Evolutionary conservation across 2,797 vertebrate genomes (phyloP).

Genomic region (Phrynocephalus vlangalii): DNA sequence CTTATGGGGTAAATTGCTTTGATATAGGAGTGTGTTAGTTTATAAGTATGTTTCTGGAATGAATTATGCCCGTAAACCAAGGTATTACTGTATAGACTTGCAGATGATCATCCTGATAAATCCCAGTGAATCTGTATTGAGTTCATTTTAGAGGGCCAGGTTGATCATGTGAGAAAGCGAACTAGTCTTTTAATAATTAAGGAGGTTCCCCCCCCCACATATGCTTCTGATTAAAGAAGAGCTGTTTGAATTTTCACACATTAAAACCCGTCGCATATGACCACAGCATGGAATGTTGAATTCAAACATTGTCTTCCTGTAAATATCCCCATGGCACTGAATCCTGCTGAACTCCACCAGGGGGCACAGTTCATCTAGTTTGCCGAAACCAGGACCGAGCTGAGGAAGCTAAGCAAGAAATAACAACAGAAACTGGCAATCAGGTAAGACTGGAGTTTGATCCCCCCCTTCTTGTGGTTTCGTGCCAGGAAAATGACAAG

Average conservation of each 20-base stretch:
- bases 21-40: no score
- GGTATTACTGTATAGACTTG: no score
- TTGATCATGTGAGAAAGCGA: not conserved
- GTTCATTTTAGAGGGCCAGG: not conserved
- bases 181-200: not conserved
- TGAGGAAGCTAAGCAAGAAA: slow-evolving; percentile 82
- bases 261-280: not conserved
- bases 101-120: no score
- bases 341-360: slow-evolving; percentile 72
- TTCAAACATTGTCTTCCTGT: no score
- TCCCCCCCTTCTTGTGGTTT: not conserved
- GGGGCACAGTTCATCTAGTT: slow-evolving; percentile 87
- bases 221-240: not conserved
- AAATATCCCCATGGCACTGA: not conserved
- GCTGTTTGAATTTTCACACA: not conserved
- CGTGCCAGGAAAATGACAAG: not conserved
- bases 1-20: no score
- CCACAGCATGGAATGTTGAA: not conserved
- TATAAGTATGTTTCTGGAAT: no score
- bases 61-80: no score
- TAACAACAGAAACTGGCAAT: slow-evolving; percentile 80
- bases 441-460: slow-evolving; percentile 70
- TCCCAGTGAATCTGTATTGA: not conserved
- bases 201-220: not conserved
- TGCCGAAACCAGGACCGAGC: slow-evolving; percentile 83